Conservation (phyloP, 2,797 vertebrate genomes). For the Amazona finschi region DNA sequence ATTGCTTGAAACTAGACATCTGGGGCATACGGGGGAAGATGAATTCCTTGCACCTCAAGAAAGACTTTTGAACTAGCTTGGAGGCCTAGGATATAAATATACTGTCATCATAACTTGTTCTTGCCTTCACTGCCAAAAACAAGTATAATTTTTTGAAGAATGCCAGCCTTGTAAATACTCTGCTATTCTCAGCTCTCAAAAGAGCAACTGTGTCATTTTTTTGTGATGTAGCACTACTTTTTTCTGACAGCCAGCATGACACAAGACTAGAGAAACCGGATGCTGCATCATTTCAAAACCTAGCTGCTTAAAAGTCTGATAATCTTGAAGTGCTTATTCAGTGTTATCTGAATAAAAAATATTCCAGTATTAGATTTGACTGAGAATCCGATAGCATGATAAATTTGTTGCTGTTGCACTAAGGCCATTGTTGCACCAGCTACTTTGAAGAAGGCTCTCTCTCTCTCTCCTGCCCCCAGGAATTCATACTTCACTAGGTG, state of each 20-base stretch:
- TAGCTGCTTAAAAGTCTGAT: background rate
- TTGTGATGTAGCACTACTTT: background rate
- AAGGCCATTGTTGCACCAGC: background rate
- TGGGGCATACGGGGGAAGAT: background rate
- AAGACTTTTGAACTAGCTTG: background rate
- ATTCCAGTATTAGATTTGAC: background rate
- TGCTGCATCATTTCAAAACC: background rate
- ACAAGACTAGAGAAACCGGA: background rate
- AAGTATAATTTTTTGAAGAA: background rate
- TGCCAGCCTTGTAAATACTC: background rate
- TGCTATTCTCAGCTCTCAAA: background rate
- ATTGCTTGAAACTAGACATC: background rate
- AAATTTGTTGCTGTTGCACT: background rate
- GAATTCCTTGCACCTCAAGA: background rate
- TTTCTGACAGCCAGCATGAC: background rate
- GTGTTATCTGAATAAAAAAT: background rate
- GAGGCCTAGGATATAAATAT: background rate
- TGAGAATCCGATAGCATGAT: background rate
- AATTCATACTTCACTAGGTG: background rate
- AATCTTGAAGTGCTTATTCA: background rate
- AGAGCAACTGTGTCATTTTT: background rate
- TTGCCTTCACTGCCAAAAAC: background rate
- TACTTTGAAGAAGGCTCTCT: background rate
- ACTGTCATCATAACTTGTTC: background rate
- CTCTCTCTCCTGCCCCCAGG: background rate